Evolutionary conservation across 2,113 vertebrate species (phyloP).

Genomic region (Prinia subflava): DNA sequence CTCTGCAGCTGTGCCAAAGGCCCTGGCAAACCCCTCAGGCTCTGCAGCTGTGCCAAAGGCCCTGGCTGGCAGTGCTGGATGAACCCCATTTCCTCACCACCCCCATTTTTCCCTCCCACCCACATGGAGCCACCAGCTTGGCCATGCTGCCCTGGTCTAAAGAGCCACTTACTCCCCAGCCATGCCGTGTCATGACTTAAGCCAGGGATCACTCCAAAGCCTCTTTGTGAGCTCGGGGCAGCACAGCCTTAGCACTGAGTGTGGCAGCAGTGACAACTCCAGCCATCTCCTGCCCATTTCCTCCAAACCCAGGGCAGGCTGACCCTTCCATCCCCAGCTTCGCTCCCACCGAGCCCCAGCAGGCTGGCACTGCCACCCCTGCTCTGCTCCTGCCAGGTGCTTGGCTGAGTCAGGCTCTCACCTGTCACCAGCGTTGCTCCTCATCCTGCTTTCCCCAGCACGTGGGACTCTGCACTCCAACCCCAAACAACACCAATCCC

Average conservation of each 20-base stretch:
- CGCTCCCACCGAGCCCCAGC: neutral
- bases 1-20: neutral
- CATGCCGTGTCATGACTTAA: neutral
- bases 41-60: neutral
- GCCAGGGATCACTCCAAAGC: slow-evolving; percentile 7
- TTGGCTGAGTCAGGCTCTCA: neutral
- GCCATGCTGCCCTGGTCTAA: neutral
- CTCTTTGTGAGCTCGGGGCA: neutral
- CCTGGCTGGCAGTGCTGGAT: fast-evolving
- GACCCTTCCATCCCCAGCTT: neutral
- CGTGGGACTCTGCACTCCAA: fast-evolving
- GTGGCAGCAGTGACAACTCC: fast-evolving
- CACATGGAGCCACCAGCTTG: fast-evolving
- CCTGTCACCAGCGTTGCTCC: neutral
- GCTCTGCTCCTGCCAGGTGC: fast-evolving
- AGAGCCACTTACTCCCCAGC: neutral
- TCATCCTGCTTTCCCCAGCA: fast-evolving
- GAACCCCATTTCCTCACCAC: neutral
- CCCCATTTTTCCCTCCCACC: neutral
- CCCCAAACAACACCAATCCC: neutral
- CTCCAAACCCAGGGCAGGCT: neutral
- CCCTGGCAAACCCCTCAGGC: neutral
- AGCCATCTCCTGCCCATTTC: neutral
- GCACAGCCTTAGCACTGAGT: fast-evolving
- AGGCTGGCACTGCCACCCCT: neutral